phyloP scores from a whole-genome alignment of 2,888 invertebrate species.

The Parnassius apollo region DNA sequence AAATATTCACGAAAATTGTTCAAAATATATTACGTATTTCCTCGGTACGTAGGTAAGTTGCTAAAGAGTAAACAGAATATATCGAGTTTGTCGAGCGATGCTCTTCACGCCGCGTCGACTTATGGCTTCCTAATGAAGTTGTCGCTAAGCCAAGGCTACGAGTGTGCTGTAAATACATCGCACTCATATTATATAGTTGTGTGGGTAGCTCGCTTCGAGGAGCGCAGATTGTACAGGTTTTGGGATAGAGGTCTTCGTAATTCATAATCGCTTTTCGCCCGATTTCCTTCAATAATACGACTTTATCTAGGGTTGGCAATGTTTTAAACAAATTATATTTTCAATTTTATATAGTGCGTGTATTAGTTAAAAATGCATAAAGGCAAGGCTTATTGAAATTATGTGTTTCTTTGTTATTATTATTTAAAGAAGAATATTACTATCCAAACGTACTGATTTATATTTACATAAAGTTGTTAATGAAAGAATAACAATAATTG shows the following conservation, averaged over 20 bases:
- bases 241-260: conserved; percentile 63
- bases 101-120: conserved; percentile 52
- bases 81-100: conserved; percentile 47
- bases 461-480: too few relatives aligned
- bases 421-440: too few relatives aligned
- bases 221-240: conserved; percentile 47
- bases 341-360: too few relatives aligned
- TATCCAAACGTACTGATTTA: too few relatives aligned
- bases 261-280: conserved; percentile 71
- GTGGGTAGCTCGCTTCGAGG: conserved; percentile 24
- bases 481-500: neutral
- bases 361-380: too few relatives aligned
- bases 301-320: neutral
- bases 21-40: conserved; percentile 34
- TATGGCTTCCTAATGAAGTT: conserved; percentile 75
- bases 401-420: too few relatives aligned
- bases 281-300: conserved; percentile 51
- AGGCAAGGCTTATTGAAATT: too few relatives aligned
- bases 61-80: conserved; percentile 49
- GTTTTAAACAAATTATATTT: neutral
- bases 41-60: conserved; percentile 39
- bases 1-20: conserved; percentile 28
- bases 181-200: conserved; percentile 24
- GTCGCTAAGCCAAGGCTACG: conserved; percentile 39
- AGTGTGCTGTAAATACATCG: conserved; percentile 33